Evolutionary conservation across 2,113 vertebrate species (phyloP), one percentile per base, ranked within the genome.

Genomic region (Eleginops maclovinus): DNA sequence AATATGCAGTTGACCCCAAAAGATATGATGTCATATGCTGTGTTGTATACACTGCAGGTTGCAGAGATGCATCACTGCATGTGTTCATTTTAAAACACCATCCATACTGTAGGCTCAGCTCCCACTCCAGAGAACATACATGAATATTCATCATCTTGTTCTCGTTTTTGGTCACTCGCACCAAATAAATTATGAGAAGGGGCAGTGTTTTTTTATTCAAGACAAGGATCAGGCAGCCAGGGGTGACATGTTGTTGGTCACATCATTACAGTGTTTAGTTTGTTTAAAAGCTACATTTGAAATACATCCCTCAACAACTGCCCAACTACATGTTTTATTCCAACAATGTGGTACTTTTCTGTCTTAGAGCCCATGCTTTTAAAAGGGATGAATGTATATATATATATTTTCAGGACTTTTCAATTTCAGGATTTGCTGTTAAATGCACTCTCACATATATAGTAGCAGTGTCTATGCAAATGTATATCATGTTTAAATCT

Each of bases 131-230:
- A 70, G 81, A 47, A 64, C 61, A 69, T 21, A 24, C 55, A 74
- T 86, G 26, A 72, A 86, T 84, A 82, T 89, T 84, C 69, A 77
- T 77, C 24, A 16, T 36, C 41, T 26, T 9, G 3, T 51, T 50
- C 41, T 64, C 65, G 36, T 55, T 69, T 77, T 46, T 31, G 17
- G 28, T 65, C 46, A 69, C 43, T 61, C 28, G 51, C 50, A 67
- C 69, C 50, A 76, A 53, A 77, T 64, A 64, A 40, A 55, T 79
- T 4, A 75, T 61, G 40, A 82, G 55, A 66, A 11, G 76, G 43
- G 54, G 41, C 40, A 43, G 16, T 46, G 56, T 14, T 55, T 46
- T 26, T 19, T 77, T 44, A 19, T 60, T 43, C 12, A 43, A 63
- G n/a, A 50, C 43, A 36, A 68, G 9, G 47, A 67, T 21, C 2